Evolutionary conservation across 2,113 vertebrate genomes (phyloP).

Genomic region (Xenopus tropicalis): UCB_Xtro_10.0 CM004449.2:117323001-117323500

Average conservation of each 20-base stretch:
- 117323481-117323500: too few relatives aligned
- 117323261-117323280: constrained; percentile 67
- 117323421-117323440: too few relatives aligned
- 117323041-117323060: constrained; percentile 33
- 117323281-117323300: constrained; percentile 64
- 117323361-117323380: not conserved
- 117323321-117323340: constrained; percentile 72
- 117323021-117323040: constrained; percentile 67
- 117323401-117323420: too few relatives aligned
- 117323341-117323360: constrained; percentile 67
- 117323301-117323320: constrained; percentile 61
- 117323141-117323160: constrained; percentile 60
- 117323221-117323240: constrained; percentile 65
- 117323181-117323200: constrained; percentile 64
- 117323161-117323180: constrained; percentile 64
- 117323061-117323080: not conserved
- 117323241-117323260: constrained; percentile 65
- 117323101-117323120: too few relatives aligned
- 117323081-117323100: too few relatives aligned
- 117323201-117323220: constrained; percentile 60
- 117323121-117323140: too few relatives aligned
- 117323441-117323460: too few relatives aligned
- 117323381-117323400: too few relatives aligned
- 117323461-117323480: too few relatives aligned
- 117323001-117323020: constrained; percentile 70